Conservation (phyloP, 2,113 vertebrate species). For the Oxyura jamaicensis region DNA sequence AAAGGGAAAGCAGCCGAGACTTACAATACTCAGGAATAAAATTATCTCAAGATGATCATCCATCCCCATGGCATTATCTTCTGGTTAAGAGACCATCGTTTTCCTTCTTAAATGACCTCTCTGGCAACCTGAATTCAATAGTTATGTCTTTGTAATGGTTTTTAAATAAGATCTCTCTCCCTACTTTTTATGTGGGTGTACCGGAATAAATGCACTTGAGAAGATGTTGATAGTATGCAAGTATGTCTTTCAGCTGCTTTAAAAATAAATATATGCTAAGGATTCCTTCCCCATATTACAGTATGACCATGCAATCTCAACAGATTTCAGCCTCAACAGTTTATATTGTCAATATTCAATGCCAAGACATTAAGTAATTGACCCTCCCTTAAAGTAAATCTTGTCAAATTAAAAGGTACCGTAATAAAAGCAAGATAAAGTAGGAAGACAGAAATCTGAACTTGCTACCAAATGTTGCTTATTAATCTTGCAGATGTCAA, state of each 20-base stretch:
- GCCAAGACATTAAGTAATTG: not conserved
- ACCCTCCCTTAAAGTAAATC: not conserved
- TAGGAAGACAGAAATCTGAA: not conserved
- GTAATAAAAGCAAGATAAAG: not conserved
- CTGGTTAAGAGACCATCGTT: not conserved
- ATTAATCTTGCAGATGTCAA: not conserved
- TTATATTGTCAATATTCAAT: not conserved
- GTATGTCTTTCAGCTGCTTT: not conserved
- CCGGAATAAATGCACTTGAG: not conserved
- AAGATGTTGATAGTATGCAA: not conserved
- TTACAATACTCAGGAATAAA: not conserved
- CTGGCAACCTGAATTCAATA: not conserved
- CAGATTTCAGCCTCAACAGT: not conserved
- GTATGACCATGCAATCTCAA: not conserved
- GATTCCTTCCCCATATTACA: not conserved
- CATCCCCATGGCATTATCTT: not conserved
- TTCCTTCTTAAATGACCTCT: conserved; percentile 5
- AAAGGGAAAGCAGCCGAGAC: not conserved
- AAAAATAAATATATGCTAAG: not conserved
- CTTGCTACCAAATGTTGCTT: not conserved
- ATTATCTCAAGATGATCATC: conserved; percentile 5
- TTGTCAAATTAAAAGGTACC: not conserved
- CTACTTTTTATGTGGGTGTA: conserved; percentile 3
- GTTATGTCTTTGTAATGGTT: not conserved
- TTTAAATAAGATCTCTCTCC: conserved; percentile 15